These are phyloP conservation scores for Pseudotriccus pelzelni DNA, from an alignment of 2,797 vertebrate genomes.

Conservation along the genomic window DNA sequence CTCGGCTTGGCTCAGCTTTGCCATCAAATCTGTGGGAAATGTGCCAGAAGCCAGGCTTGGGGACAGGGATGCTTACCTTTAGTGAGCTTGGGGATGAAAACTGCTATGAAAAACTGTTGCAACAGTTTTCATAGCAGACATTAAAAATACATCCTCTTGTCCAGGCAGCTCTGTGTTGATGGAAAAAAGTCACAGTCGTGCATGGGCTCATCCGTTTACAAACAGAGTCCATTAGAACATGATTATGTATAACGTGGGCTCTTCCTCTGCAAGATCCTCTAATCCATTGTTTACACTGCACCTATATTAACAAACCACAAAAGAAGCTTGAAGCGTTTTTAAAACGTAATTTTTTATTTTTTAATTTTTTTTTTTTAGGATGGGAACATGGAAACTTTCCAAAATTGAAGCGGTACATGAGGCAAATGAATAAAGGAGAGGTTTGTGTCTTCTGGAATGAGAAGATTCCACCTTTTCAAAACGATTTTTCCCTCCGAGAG, in stretches of 20 bases:
- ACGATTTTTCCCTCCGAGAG: accelerated
- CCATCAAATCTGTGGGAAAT: background rate
- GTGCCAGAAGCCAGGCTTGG: background rate
- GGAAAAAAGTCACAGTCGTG: background rate
- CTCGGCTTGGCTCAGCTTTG: background rate
- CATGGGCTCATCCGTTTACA: background rate
- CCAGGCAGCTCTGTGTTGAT: background rate
- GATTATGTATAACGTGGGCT: background rate
- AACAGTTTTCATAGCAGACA: background rate
- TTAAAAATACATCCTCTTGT: background rate
- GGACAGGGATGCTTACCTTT: background rate
- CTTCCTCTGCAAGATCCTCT: background rate
- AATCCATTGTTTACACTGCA: conserved; percentile 8
- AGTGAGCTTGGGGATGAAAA: background rate
- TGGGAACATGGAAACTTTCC: background rate
- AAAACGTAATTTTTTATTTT: background rate
- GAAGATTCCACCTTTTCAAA: background rate
- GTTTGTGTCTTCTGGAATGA: background rate
- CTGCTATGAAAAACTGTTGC: too few species aligned
- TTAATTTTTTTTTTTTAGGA: background rate
- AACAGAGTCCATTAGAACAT: background rate
- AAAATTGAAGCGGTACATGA: accelerated
- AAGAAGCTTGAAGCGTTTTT: background rate
- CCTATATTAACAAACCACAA: background rate
- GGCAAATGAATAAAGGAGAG: background rate